These are phyloP conservation scores for Gastracanthus pulcherrimus DNA, from an alignment of 2,888 invertebrate species.

Conservation along the genomic window DNA sequence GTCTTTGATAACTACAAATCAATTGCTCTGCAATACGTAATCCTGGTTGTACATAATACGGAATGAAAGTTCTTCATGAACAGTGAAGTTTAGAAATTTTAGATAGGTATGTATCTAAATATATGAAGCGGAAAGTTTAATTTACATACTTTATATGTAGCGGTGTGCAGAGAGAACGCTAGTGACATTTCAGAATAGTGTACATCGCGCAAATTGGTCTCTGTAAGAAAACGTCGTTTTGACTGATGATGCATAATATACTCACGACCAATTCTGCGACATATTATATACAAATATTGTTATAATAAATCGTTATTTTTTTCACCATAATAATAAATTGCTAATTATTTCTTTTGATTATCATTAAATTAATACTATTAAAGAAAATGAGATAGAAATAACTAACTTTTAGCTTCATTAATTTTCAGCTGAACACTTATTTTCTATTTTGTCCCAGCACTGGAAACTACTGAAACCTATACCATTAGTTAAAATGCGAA, in stretches of 20 bases:
- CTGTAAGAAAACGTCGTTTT: conserved; percentile 7
- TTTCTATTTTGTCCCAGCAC: too few relatives aligned
- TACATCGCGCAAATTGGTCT: conserved; percentile 42
- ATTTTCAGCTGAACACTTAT: too few relatives aligned
- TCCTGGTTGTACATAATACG: conserved; percentile 21
- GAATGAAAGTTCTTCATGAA: conserved; percentile 1
- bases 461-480: too few relatives aligned
- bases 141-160: conserved; percentile 26
- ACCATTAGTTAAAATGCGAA: too few relatives aligned
- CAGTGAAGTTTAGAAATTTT: conserved; percentile 16
- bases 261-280: conserved; percentile 37
- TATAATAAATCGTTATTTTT: conserved; percentile 51
- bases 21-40: conserved; percentile 19
- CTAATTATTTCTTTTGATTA: too few relatives aligned
- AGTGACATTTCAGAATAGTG: conserved; percentile 25
- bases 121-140: conserved; percentile 10
- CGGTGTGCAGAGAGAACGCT: conserved; percentile 27
- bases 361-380: too few relatives aligned
- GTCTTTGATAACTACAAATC: not conserved
- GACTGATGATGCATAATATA: conserved; percentile 44
- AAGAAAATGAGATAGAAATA: too few relatives aligned
- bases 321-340: conserved; percentile 15
- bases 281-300: conserved; percentile 44
- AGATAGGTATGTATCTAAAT: not conserved
- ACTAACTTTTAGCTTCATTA: too few relatives aligned